Evolutionary conservation across 2,797 vertebrate genomes (phyloP).

Genomic region (Harpagifer antarcticus): DNA sequence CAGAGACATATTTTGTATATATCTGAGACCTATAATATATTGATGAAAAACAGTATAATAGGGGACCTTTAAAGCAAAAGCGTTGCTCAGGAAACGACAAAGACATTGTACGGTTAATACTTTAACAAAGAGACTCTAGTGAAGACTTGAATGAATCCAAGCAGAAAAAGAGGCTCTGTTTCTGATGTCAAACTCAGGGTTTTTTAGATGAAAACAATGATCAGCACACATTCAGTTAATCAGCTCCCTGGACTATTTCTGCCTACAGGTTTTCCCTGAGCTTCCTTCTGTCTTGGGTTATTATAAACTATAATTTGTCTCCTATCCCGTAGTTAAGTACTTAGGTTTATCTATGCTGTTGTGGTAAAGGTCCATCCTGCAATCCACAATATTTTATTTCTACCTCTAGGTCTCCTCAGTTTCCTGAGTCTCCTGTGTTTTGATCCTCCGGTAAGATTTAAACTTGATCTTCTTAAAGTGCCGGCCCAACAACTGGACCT

Average conservation of each 20-base stretch:
- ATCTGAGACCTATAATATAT: too few species aligned
- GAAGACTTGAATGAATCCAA: background rate
- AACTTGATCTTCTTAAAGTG: background rate
- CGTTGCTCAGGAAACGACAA: background rate
- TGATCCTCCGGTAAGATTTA: conserved; percentile 3
- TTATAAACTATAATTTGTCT: background rate
- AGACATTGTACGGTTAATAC: background rate
- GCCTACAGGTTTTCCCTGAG: background rate
- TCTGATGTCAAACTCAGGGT: background rate
- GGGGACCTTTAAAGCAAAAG: background rate
- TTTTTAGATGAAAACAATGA: conserved; percentile 5
- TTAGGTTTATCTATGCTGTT: background rate
- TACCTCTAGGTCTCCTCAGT: background rate
- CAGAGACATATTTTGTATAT: too few species aligned
- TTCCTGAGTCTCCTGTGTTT: background rate
- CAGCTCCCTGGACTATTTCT: background rate
- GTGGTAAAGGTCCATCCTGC: background rate
- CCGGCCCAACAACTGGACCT: background rate
- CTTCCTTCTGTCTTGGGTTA: background rate
- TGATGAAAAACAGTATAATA: too few species aligned
- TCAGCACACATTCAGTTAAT: background rate
- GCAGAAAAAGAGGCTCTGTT: background rate
- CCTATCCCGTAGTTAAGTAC: background rate
- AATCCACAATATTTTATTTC: background rate
- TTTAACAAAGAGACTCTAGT: background rate